A percentile compares a stretch with the other conserved stretches of the same genome.
These are phyloP conservation scores for Odontothrips loti DNA, from an alignment of 2,888 invertebrate species.

Conservation along the genomic window DNA sequence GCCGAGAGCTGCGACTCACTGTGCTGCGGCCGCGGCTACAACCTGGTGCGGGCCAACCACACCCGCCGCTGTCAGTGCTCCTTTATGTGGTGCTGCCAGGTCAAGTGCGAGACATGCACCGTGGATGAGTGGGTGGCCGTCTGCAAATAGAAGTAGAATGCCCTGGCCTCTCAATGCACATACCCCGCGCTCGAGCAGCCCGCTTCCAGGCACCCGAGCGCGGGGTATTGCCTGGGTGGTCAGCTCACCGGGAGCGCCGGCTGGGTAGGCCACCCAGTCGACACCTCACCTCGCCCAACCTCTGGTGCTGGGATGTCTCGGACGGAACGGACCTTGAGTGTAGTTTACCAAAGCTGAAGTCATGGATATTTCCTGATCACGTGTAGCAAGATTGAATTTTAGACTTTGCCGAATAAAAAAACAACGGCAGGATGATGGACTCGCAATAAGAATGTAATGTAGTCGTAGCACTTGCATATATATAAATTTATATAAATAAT, in stretches of 20 bases:
- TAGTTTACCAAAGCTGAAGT: too few relatives aligned
- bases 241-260: neutral
- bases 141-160: constrained; percentile 64
- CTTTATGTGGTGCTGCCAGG: constrained; percentile 92
- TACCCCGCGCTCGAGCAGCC: neutral
- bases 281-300: neutral
- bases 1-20: constrained; percentile 74
- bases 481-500: too few relatives aligned
- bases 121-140: constrained; percentile 85
- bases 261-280: neutral
- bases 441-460: too few relatives aligned
- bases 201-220: neutral
- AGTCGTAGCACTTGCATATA: too few relatives aligned
- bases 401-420: too few relatives aligned
- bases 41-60: constrained; percentile 69
- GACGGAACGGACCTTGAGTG: too few relatives aligned
- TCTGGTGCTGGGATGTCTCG: too few relatives aligned
- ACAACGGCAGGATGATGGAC: too few relatives aligned
- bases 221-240: neutral
- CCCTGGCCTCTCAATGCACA: neutral
- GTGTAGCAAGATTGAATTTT: too few relatives aligned
- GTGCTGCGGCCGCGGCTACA: constrained; percentile 86
- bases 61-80: constrained; percentile 82
- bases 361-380: too few relatives aligned
- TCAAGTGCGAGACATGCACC: constrained; percentile 82